Percentiles rank a stretch among this genome's conserved stretches.
These are phyloP conservation scores for Stegana nigrithorax DNA, from an alignment of 2,888 invertebrate genomes.

Conservation along the genomic window DNA sequence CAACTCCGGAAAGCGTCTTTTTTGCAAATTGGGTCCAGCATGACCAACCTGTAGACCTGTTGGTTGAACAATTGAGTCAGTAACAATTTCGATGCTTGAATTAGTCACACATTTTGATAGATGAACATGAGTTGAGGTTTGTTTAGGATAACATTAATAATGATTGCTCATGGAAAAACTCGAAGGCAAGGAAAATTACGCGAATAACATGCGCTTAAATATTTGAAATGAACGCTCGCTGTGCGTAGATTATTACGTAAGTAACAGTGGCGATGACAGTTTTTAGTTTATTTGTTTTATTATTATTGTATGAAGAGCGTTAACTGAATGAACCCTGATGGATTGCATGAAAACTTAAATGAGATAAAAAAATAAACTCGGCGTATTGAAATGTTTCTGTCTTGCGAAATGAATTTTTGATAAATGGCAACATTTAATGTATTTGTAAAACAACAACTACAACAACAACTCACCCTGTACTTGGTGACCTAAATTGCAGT, in stretches of 20 bases:
- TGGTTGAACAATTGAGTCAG: constrained; percentile 27
- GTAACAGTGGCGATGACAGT: too few species aligned
- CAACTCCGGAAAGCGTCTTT: constrained; percentile 88
- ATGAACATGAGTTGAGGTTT: constrained; percentile 36
- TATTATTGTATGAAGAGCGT: too few species aligned
- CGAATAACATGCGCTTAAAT: not conserved
- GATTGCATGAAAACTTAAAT: too few species aligned
- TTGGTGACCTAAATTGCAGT: constrained; percentile 67
- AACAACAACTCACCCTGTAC: constrained; percentile 68
- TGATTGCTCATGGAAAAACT: too few species aligned
- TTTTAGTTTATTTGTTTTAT: too few species aligned
- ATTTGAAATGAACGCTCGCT: too few species aligned
- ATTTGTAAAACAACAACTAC: constrained; percentile 62
- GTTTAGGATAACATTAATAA: constrained; percentile 43
- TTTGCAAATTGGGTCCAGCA: constrained; percentile 89
- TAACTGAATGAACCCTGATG: too few species aligned
- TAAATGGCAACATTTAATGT: constrained; percentile 34
- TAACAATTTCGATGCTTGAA: not conserved
- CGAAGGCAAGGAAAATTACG: too few species aligned
- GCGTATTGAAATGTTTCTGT: too few species aligned
- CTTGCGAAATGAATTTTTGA: too few species aligned
- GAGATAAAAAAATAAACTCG: too few species aligned
- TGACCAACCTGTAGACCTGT: constrained; percentile 89
- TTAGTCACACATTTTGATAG: not conserved
- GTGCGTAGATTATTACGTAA: too few species aligned